Evolutionary conservation across 2,113 vertebrate genomes (phyloP).

Genomic region (Tamias sibiricus): DNA sequence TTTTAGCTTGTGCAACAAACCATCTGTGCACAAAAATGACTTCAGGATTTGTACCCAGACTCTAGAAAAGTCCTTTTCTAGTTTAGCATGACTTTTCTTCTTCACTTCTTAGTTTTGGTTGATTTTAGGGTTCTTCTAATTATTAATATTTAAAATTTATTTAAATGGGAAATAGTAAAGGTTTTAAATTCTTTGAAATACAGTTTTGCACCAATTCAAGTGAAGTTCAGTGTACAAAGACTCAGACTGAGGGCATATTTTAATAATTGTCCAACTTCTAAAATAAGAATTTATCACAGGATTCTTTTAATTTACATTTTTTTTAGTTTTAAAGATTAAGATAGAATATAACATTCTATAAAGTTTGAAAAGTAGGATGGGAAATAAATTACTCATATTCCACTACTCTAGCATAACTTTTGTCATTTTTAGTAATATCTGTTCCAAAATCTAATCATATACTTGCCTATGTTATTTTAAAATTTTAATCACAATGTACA

Average conservation of each 20-base stretch:
- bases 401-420: not conserved
- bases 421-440: not conserved
- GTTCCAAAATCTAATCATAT: not conserved
- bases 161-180: not conserved
- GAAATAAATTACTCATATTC: not conserved
- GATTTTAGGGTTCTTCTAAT: not conserved
- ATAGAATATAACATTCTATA: not conserved
- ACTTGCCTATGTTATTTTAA: not conserved
- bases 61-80: not conserved
- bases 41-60: not conserved
- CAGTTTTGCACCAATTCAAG: not conserved
- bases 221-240: not conserved
- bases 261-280: not conserved
- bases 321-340: not conserved
- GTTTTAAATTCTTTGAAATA: not conserved
- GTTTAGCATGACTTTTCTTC: not conserved
- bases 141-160: not conserved
- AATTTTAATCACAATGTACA: not conserved
- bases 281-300: not conserved
- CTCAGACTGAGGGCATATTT: not conserved
- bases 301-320: conserved; percentile 15
- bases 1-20: not conserved
- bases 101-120: not conserved
- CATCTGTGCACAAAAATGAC: not conserved
- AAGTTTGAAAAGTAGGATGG: not conserved